These are phyloP conservation scores for Eriosoma lanigerum DNA, from an alignment of 1,140 invertebrate genomes.

Conservation along the genomic window DNA sequence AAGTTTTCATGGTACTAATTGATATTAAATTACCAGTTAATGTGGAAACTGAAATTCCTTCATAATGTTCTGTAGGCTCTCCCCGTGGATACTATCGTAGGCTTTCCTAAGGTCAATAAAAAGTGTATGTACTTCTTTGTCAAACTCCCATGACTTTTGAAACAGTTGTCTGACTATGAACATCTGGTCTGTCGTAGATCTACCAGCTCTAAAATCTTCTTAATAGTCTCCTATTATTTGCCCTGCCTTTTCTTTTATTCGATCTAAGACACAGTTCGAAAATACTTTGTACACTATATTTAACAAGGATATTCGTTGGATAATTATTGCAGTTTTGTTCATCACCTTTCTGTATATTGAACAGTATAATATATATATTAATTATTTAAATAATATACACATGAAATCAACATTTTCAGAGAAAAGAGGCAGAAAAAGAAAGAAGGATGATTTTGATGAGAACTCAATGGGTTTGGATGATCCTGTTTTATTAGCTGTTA, in stretches of 20 bases:
- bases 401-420: constrained; percentile 57
- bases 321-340: too few species aligned
- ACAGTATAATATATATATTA: too few species aligned
- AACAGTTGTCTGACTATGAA: not conserved
- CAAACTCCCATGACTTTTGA: not conserved
- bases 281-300: too few species aligned
- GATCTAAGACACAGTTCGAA: too few species aligned
- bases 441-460: constrained; percentile 51
- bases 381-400: too few species aligned
- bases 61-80: too few species aligned
- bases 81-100: too few species aligned
- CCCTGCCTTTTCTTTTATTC: not conserved
- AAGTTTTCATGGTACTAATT: too few species aligned
- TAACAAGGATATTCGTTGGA: too few species aligned
- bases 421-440: constrained; percentile 63
- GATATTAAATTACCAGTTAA: too few species aligned
- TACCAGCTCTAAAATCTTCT: not conserved
- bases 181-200: not conserved
- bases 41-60: too few species aligned
- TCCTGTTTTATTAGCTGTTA: constrained; percentile 39
- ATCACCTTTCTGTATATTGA: too few species aligned
- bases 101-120: not conserved
- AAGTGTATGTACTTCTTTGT: not conserved
- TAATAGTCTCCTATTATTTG: not conserved
- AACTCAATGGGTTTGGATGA: constrained; percentile 44